Base-by-base conservation (phyloP, 64 coral and sea anemone genomes). In the Dendrophyllia cribrosa region DNA sequence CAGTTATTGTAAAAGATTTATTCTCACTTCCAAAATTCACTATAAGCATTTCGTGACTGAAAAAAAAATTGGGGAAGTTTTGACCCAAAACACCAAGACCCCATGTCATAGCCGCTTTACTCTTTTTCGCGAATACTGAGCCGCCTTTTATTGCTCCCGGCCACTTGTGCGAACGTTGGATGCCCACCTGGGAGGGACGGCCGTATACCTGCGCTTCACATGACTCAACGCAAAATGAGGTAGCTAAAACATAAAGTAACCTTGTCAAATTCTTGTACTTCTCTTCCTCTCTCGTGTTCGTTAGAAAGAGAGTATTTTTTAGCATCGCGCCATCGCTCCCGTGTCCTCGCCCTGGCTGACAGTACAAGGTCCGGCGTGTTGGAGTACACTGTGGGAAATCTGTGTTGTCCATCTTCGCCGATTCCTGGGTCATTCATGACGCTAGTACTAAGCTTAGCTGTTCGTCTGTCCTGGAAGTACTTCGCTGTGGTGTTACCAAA, bases 401-500 rank as follows among this genome's bases (percentile, higher is more conserved):
- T 66, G 12, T 86, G 13, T 14, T 84, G 56, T 2, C 86, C 87
- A 48, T 91, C 95, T 22, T 45, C 77, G 11, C 78, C 83, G 2
- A 79, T 78, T n/a, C 86, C 95, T 61, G 88, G 82, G 9, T 93
- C 48, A 53, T 79, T 79, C 77, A 75, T 21, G 26, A 74, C 46
- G 52, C 87, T 91, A 0, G 61, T 75, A 23, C 86, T 64, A 24
- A 96, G 48, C 20, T 87, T 77, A 9, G 81, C 55, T 59, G 45
- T 76, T 51, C 95, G 22, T 52, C 59, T 84, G 52, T 85, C 91
- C 61, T 96, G 95, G 53, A 94, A 94, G 70, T 78, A 96, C 75
- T 93, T 93, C 1, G 91, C 91, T 15, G 95, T 96, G 5, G 91
- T 88, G 49, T 89, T 72, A 24, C 95, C 95, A 12, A 94, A 93